A percentile compares a stretch with the other conserved stretches of the same genome.
Evolutionary conservation across 2,113 vertebrate genomes (phyloP).

Genomic region (Trachemys scripta): DNA sequence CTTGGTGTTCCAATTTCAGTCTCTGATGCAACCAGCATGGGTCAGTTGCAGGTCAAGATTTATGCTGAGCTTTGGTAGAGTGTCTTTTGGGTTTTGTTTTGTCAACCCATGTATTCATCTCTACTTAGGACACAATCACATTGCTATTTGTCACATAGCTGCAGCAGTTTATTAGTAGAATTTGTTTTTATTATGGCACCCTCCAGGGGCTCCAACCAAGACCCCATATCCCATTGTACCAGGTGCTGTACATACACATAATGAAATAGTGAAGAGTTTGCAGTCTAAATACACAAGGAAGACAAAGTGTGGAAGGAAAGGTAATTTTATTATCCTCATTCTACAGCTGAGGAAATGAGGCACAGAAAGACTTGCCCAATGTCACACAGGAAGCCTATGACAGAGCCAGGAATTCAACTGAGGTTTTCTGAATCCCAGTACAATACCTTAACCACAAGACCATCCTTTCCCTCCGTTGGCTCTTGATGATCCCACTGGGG

Average conservation of each 20-base stretch:
- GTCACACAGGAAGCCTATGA: not conserved
- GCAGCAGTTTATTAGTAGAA: not conserved
- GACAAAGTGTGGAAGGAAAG: not conserved
- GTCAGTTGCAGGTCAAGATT: not conserved
- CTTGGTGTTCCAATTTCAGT: not conserved
- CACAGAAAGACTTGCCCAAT: not conserved
- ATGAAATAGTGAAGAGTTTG: not conserved
- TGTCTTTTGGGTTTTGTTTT: not conserved
- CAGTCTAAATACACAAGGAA: not conserved
- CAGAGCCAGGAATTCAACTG: not conserved
- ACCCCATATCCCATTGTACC: not conserved
- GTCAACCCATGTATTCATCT: not conserved
- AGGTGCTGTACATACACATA: not conserved
- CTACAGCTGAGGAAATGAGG: not conserved
- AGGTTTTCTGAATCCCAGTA: not conserved
- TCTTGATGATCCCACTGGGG: not conserved
- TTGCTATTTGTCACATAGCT: not conserved
- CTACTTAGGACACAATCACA: not conserved
- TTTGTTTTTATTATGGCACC: not conserved
- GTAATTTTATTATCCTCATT: not conserved
- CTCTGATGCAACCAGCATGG: not conserved
- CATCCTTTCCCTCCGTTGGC: not conserved
- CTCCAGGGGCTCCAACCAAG: not conserved
- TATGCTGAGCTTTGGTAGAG: not conserved
- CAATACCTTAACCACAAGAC: not conserved